Base-by-base conservation (phyloP, 2,888 invertebrate species). In the Lasioglossum villosulum region DNA sequence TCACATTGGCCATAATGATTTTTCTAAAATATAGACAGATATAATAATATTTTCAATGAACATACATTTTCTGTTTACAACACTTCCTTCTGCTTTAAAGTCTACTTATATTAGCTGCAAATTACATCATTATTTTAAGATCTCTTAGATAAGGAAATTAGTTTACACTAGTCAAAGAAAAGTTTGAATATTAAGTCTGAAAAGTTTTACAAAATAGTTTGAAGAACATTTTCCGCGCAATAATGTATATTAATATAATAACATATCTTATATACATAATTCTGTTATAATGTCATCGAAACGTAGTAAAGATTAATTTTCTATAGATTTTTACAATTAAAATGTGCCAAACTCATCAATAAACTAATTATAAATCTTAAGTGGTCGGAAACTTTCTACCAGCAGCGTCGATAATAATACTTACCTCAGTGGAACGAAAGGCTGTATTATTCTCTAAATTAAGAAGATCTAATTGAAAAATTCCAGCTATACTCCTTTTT, bases 401-500 rank as follows among this genome's bases (percentile, higher is more conserved):
- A 63, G 63, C 16, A 63, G 19, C 19, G 8, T 63, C 1, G 12
- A 30, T 30, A 63, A 63, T 34, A 68, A 48, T 37, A 83, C 83
- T 93, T 88, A 94, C 95, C 90, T 95, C 95, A 19, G 80, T 82
- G 4, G 95, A 93, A 82, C 93, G 91, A 83, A 94, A 95, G 14
- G 94, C 95, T 66, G 90, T 88, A 84, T 93, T 88, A 4, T 92
- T 91, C 37, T 93, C 90, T 80, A 95, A 88, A 80, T 81, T 89
- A 16, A 79, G 71, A n/a, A 94, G 88, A 88, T 96, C 96, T 48
- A 97, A 94, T 91, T 97, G 97, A 48, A 97, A 95, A 86, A 96
- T 96, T 27, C 97, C 96, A 1, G 97, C 96, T 71, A 97, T 95
- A 1, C 97, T 97, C 75, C 97, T 95, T 92, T 97, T 97, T 80